Percentiles rank a stretch among this genome's conserved stretches.
These are phyloP conservation scores for Naja naja DNA, from an alignment of 2,113 vertebrate genomes.

Conservation along the genomic window DNA sequence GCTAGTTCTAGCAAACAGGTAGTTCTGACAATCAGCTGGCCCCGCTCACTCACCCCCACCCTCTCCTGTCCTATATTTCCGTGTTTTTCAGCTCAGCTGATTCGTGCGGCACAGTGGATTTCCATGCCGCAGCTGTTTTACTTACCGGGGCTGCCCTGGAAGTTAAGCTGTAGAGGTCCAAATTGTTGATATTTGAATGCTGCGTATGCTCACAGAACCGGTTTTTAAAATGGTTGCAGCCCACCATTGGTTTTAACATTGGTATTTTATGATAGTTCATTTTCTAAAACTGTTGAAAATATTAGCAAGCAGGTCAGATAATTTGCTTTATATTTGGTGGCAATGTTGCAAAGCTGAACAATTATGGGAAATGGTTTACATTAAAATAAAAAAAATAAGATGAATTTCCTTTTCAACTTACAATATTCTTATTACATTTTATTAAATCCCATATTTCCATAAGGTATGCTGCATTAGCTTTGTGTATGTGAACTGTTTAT, in stretches of 20 bases:
- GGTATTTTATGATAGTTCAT: background rate
- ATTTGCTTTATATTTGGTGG: background rate
- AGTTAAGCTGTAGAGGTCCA: too few species aligned
- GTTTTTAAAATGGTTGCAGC: too few species aligned
- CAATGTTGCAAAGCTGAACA: background rate
- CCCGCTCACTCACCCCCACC: too few species aligned
- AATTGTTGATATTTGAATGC: too few species aligned
- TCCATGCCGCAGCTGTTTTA: too few species aligned
- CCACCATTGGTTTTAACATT: background rate
- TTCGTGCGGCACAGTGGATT: too few species aligned
- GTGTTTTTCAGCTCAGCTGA: too few species aligned
- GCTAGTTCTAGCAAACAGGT: too few species aligned
- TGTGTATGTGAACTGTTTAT: background rate
- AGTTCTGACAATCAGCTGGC: too few species aligned
- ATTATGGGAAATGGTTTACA: background rate
- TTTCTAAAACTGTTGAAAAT: background rate
- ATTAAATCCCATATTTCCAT: background rate
- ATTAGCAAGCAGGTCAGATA: background rate
- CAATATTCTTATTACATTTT: background rate
- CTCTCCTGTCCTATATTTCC: too few species aligned
- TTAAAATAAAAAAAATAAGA: background rate
- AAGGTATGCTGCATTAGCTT: background rate
- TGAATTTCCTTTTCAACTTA: background rate
- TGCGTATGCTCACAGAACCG: too few species aligned
- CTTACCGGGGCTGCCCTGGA: too few species aligned